Conservation (phyloP, 2,888 invertebrate species). For the Dione vanillae region DNA sequence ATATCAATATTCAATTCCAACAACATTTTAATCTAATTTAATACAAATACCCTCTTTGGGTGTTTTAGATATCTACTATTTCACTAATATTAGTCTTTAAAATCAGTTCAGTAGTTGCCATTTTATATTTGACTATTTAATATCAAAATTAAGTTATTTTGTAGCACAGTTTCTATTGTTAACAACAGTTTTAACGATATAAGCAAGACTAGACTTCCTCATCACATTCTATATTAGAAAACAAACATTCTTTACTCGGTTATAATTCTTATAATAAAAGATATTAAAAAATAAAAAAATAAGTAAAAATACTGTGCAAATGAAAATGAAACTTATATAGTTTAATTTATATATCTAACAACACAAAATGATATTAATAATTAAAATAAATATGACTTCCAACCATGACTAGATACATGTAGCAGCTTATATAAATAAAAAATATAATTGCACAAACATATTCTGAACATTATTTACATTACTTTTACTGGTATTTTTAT, state of each 20-base stretch:
- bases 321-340: background rate
- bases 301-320: background rate
- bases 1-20: slow-evolving; percentile 61
- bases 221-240: background rate
- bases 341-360: background rate
- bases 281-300: background rate
- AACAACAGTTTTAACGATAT: no score
- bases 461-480: no score
- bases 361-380: background rate
- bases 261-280: background rate
- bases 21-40: slow-evolving; percentile 55
- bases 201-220: background rate
- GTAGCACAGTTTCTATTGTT: slow-evolving; percentile 10
- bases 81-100: slow-evolving; percentile 40
- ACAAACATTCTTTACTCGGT: background rate
- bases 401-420: background rate
- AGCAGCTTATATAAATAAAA: background rate
- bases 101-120: slow-evolving; percentile 38
- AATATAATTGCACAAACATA: background rate
- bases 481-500: no score
- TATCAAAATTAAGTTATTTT: slow-evolving; percentile 19
- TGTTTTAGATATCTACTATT: slow-evolving; percentile 29
- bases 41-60: slow-evolving; percentile 20
- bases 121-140: slow-evolving; percentile 29
- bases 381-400: slow-evolving; percentile 11